A percentile compares a stretch with the other conserved stretches of the same genome.
Evolutionary conservation across 2,797 vertebrate species (phyloP).

Genomic region (Gallinago stenura): DNA sequence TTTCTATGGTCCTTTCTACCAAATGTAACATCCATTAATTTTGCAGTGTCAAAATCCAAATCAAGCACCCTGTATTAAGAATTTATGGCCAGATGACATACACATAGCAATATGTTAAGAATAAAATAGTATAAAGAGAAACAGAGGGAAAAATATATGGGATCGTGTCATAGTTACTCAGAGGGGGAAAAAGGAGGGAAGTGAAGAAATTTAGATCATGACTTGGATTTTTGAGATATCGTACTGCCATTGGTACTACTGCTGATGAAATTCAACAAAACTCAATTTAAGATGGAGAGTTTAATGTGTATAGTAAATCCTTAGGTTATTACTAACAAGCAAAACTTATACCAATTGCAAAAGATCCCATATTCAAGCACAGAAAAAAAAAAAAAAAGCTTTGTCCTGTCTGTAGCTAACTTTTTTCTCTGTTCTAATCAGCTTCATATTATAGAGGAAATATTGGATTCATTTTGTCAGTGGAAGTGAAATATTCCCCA

Average conservation of each 20-base stretch:
- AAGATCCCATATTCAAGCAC: neutral
- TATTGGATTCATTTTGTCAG: neutral
- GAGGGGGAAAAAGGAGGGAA: neutral
- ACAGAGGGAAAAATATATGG: neutral
- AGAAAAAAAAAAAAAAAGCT: neutral
- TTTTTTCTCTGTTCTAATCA: neutral
- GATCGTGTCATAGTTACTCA: neutral
- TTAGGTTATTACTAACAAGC: neutral
- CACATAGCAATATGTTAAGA: neutral
- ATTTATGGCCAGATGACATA: neutral
- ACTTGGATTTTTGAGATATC: neutral
- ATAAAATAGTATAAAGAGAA: neutral
- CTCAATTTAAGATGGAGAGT: neutral
- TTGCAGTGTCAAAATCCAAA: neutral
- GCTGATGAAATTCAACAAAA: neutral
- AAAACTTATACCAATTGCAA: neutral
- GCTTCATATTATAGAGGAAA: neutral
- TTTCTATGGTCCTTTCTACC: neutral
- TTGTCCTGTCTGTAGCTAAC: neutral
- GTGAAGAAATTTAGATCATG: neutral
- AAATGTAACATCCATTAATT: neutral
- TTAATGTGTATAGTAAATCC: neutral
- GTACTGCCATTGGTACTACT: neutral
- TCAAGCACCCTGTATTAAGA: neutral
- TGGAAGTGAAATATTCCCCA: slow-evolving; percentile 6